Percentiles rank a stretch among this genome's conserved stretches.
These are phyloP conservation scores for Triops longicaudatus DNA, from an alignment of 1,140 invertebrate species.

Conservation along the genomic window DNA sequence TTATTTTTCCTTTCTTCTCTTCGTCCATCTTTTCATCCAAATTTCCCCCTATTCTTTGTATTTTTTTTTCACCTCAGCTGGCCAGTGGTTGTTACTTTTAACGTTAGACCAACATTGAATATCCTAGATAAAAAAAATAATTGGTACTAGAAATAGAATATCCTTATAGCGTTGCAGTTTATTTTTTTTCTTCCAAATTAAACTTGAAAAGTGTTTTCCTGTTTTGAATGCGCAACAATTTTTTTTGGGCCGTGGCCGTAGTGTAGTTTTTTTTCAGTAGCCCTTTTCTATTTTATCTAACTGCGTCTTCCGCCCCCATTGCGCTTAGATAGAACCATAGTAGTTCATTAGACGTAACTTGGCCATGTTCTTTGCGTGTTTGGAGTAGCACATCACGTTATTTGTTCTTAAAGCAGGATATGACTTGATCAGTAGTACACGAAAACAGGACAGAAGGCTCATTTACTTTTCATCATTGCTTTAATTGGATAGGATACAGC, in stretches of 20 bases:
- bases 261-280: not conserved
- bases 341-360: slow-evolving; percentile 3
- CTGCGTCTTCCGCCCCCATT: not conserved
- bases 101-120: not conserved
- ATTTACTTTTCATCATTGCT: not conserved
- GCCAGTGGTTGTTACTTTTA: not conserved
- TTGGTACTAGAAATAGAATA: no score
- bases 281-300: not conserved
- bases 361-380: not conserved
- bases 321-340: not conserved
- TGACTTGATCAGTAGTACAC: not conserved
- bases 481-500: no score
- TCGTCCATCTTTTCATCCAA: not conserved
- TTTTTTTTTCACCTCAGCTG: not conserved
- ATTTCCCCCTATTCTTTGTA: not conserved
- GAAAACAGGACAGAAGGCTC: not conserved
- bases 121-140: not conserved
- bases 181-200: not conserved
- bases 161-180: no score
- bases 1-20: slow-evolving; percentile 5
- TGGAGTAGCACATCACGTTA: not conserved
- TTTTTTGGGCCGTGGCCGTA: not conserved
- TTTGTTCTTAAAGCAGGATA: not conserved
- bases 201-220: not conserved
- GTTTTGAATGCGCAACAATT: not conserved